phyloP scores from a whole-genome alignment of 1,140 invertebrate genomes.

The Oedothorax gibbosus region DNA sequence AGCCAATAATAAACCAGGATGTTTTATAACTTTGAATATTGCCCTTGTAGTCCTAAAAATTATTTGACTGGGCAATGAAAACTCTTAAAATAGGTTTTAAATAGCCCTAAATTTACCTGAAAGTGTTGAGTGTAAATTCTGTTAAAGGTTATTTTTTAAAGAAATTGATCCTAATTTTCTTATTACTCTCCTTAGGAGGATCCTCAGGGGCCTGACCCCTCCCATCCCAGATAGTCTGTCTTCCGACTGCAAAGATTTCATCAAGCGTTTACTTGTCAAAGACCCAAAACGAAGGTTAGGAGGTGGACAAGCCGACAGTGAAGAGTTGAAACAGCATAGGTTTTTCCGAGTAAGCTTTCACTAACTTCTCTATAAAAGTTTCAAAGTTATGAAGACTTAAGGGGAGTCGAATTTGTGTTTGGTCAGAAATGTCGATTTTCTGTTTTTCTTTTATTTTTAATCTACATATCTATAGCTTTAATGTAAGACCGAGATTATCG shows the following conservation, averaged over 20 bases:
- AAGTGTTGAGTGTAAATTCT: background rate
- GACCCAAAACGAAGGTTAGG: conserved; percentile 88
- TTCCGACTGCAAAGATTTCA: conserved; percentile 75
- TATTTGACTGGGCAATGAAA: no score
- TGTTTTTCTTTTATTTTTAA: background rate
- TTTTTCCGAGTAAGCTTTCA: conserved; percentile 78
- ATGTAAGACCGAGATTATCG: no score
- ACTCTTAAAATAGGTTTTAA: background rate
- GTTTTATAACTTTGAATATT: no score
- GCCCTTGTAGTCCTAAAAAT: no score
- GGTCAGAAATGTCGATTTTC: background rate
- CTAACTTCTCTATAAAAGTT: background rate
- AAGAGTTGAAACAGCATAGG: conserved; percentile 85
- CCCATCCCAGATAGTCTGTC: conserved; percentile 83
- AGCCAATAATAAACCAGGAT: no score
- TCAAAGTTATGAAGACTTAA: background rate
- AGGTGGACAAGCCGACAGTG: conserved; percentile 81
- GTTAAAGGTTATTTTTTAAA: background rate
- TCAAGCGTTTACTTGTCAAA: conserved; percentile 84
- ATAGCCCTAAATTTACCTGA: no score
- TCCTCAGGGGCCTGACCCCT: conserved; percentile 85
- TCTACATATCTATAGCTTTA: no score
- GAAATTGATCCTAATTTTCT: background rate
- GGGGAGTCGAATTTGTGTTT: background rate
- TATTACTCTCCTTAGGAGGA: conserved; percentile 71